A percentile compares a stretch with the other conserved stretches of the same genome.
Evolutionary conservation across 2,113 vertebrate species (phyloP).

Genomic region (Mus pahari): DNA sequence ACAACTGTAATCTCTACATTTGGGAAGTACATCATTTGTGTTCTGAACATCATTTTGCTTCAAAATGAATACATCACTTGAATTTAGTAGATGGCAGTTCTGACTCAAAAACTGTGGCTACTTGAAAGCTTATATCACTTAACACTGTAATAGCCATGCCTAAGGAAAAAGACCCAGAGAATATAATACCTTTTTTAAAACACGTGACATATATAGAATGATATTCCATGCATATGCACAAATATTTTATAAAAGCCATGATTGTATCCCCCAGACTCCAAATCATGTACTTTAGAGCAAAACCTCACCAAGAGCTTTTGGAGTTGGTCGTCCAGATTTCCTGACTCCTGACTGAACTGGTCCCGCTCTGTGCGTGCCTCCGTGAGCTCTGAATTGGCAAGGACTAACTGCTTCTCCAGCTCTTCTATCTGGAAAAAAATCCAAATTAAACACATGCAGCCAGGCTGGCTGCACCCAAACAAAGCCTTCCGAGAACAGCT

Average conservation of each 20-base stretch:
- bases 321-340: constrained; percentile 81
- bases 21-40: not conserved
- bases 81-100: not conserved
- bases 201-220: not conserved
- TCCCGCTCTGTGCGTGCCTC: constrained; percentile 84
- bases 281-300: constrained; percentile 6
- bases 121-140: not conserved
- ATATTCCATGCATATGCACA: not conserved
- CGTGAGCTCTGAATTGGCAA: constrained; percentile 79
- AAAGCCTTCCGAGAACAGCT: constrained; percentile 17
- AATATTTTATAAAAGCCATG: constrained; percentile 28
- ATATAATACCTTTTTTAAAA: constrained; percentile 13
- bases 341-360: constrained; percentile 80
- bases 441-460: not conserved
- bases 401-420: constrained; percentile 86
- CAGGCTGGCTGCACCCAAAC: not conserved
- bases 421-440: constrained; percentile 83
- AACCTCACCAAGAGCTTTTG: constrained; percentile 86
- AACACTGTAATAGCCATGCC: not conserved
- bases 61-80: constrained; percentile 35
- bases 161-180: constrained; percentile 16
- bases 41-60: constrained; percentile 38
- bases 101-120: not conserved
- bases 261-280: constrained; percentile 22
- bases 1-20: not conserved